Evolutionary conservation across 2,797 vertebrate species (phyloP).

Genomic region (Coregonus ussuriensis): DNA sequence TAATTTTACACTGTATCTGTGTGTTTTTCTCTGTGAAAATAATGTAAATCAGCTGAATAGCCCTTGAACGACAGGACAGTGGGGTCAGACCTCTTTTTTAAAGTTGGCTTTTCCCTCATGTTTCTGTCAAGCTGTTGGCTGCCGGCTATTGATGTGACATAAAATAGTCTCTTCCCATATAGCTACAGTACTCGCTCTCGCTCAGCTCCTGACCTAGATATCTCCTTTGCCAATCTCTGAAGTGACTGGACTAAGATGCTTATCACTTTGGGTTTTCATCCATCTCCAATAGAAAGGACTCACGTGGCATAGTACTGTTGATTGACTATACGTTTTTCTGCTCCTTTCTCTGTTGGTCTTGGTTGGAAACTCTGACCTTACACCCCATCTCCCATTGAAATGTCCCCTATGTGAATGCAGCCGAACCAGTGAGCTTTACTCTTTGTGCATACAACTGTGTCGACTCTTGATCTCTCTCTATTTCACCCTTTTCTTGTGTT

Average conservation of each 20-base stretch:
- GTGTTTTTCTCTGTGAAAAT: neutral
- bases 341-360: too few relatives aligned
- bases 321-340: too few relatives aligned
- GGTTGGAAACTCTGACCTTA: too few relatives aligned
- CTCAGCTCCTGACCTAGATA: neutral
- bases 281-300: neutral
- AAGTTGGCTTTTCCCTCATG: neutral
- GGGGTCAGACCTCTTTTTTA: neutral
- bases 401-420: neutral
- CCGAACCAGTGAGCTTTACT: neutral
- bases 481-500: neutral
- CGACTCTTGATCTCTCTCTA: neutral
- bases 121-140: neutral
- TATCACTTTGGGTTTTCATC: neutral
- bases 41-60: neutral
- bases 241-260: neutral
- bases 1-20: neutral
- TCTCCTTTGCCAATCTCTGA: neutral
- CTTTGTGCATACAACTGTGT: neutral
- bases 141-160: conserved; percentile 4
- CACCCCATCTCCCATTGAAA: too few relatives aligned
- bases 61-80: neutral
- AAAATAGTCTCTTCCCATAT: neutral
- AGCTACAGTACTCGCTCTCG: neutral
- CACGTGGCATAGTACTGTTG: too few relatives aligned